These are phyloP conservation scores for Rhagium mordax DNA, from an alignment of 2,888 invertebrate genomes.

Conservation along the genomic window DNA sequence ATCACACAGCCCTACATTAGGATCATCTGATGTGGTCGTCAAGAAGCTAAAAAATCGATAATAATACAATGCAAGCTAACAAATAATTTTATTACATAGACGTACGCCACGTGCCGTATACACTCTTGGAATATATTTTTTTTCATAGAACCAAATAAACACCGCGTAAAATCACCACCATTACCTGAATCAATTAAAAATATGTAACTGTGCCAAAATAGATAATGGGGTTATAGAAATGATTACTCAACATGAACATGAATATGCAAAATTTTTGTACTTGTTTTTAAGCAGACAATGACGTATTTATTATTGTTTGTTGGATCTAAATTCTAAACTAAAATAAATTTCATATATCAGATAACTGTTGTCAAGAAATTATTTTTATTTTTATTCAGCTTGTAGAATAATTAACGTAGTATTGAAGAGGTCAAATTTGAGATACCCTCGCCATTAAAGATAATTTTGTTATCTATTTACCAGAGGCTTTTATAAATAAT, in stretches of 20 bases:
- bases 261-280: too few species aligned
- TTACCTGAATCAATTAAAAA: too few species aligned
- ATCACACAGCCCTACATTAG: slow-evolving; percentile 53
- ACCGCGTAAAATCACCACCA: too few species aligned
- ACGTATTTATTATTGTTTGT: not conserved
- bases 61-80: slow-evolving; percentile 42
- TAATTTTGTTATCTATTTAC: slow-evolving; percentile 20
- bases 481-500: slow-evolving; percentile 15
- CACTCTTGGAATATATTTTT: too few species aligned
- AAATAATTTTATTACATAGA: slow-evolving; percentile 38
- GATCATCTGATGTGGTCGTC: slow-evolving; percentile 53
- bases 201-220: too few species aligned
- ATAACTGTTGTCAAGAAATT: slow-evolving; percentile 8
- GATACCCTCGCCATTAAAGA: slow-evolving; percentile 35
- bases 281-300: too few species aligned
- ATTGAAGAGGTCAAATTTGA: slow-evolving; percentile 35
- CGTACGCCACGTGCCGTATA: not conserved
- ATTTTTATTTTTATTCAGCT: slow-evolving; percentile 30
- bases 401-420: slow-evolving; percentile 42
- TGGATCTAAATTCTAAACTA: not conserved
- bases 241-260: too few species aligned
- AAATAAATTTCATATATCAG: not conserved
- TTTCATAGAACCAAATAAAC: too few species aligned
- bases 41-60: slow-evolving; percentile 60
- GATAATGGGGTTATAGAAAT: too few species aligned